A percentile compares a stretch with the other conserved stretches of the same genome.
Evolutionary conservation across 2,113 vertebrate genomes (phyloP).

Genomic region (Chinchilla lanigera): DNA sequence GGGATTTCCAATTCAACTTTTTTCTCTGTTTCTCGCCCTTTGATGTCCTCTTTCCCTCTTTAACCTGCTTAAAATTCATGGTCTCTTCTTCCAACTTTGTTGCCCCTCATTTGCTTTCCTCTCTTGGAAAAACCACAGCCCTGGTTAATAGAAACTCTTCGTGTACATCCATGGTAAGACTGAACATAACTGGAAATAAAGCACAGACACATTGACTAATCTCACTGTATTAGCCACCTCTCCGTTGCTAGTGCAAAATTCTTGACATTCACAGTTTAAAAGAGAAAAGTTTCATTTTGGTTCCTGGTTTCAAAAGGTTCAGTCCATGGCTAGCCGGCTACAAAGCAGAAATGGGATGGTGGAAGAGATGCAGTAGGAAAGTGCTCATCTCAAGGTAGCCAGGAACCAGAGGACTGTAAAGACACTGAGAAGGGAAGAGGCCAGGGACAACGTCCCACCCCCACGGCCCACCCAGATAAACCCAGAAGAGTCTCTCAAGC

Average conservation of each 20-base stretch:
- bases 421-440: background rate
- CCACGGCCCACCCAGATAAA: background rate
- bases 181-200: background rate
- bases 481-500: background rate
- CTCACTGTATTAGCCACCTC: background rate
- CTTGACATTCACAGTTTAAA: background rate
- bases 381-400: background rate
- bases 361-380: background rate
- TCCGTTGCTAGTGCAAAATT: background rate
- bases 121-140: background rate
- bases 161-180: background rate
- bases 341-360: background rate
- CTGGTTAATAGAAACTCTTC: background rate
- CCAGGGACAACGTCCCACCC: background rate
- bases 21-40: background rate
- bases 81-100: background rate
- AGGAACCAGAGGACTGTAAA: background rate
- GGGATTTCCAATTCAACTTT: background rate
- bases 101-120: background rate
- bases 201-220: background rate
- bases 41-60: background rate
- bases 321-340: background rate
- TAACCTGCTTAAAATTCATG: background rate
- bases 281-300: background rate
- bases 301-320: background rate